A percentile compares a stretch with the other conserved stretches of the same genome.
Evolutionary conservation across 1,140 invertebrate species (phyloP).

Genomic region (Epicauta chinensis): DNA sequence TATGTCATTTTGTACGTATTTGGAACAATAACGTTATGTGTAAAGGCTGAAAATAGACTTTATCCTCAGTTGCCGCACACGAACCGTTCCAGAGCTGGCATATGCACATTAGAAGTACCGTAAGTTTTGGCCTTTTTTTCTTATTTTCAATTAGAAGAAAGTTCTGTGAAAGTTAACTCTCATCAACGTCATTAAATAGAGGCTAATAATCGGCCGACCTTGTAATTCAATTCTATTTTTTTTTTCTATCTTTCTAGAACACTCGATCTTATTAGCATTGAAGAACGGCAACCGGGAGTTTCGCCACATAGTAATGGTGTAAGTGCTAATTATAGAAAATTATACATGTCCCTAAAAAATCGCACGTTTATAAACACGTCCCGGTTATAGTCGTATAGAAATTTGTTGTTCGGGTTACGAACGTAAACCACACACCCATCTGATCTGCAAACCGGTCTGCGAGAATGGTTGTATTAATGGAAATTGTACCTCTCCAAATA

Average conservation of each 20-base stretch:
- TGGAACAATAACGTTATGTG: too few species aligned
- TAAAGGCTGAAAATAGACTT: background rate
- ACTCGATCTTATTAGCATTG: conserved; percentile 32
- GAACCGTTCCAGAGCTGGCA: conserved; percentile 18
- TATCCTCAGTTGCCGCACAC: conserved; percentile 1
- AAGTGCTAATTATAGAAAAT: conserved; percentile 6
- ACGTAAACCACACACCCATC: conserved; percentile 50
- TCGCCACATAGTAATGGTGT: conserved; percentile 35
- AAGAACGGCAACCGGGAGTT: conserved; percentile 23
- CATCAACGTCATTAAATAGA: too few species aligned
- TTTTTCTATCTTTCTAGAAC: conserved; percentile 29
- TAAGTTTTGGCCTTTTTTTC: conserved; percentile 21
- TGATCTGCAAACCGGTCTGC: conserved; percentile 40
- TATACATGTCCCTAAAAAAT: too few species aligned
- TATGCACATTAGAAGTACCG: conserved; percentile 30
- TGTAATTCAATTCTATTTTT: too few species aligned
- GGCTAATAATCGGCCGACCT: too few species aligned
- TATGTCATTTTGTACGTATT: too few species aligned
- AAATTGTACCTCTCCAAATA: conserved; percentile 44
- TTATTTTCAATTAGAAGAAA: background rate
- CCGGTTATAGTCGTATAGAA: conserved; percentile 52
- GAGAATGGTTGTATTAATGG: conserved; percentile 45
- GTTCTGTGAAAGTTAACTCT: background rate
- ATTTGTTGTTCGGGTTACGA: conserved; percentile 57
- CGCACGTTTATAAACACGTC: conserved; percentile 44